Conservation (phyloP, 2,113 vertebrate species). For the Anguilla rostrata region DNA sequence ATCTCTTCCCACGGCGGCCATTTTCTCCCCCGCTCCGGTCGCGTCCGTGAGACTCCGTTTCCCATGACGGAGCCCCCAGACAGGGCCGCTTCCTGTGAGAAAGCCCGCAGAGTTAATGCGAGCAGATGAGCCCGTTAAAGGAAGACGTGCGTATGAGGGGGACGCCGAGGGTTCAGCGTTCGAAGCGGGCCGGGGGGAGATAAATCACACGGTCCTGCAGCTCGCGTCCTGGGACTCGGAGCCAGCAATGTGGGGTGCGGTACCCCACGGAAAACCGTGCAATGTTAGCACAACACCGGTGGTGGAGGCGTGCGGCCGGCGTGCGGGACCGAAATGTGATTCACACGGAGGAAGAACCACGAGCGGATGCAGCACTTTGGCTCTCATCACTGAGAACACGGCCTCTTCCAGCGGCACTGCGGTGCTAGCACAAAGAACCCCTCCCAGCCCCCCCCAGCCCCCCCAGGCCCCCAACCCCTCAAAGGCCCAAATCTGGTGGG, state of each 20-base stretch:
- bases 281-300: neutral
- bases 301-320: neutral
- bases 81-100: neutral
- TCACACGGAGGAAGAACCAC: neutral
- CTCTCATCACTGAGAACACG: neutral
- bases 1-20: slow-evolving; percentile 41
- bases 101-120: slow-evolving; percentile 22
- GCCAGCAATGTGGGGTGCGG: neutral
- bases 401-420: neutral
- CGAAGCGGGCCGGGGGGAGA: neutral
- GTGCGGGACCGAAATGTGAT: neutral
- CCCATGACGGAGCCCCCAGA: neutral
- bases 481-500: too few species aligned
- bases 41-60: slow-evolving; percentile 29
- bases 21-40: slow-evolving; percentile 16
- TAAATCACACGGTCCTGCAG: neutral
- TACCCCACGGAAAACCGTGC: neutral
- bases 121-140: neutral
- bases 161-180: neutral
- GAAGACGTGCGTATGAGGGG: slow-evolving; percentile 10
- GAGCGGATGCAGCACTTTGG: neutral
- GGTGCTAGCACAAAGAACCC: neutral
- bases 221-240: neutral
- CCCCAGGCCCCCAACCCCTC: too few species aligned
- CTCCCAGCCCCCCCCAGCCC: too few species aligned